Evolutionary conservation across 2,113 vertebrate species (phyloP), one percentile per base, ranked within the genome.

Genomic region (Litocranius walleri): DNA sequence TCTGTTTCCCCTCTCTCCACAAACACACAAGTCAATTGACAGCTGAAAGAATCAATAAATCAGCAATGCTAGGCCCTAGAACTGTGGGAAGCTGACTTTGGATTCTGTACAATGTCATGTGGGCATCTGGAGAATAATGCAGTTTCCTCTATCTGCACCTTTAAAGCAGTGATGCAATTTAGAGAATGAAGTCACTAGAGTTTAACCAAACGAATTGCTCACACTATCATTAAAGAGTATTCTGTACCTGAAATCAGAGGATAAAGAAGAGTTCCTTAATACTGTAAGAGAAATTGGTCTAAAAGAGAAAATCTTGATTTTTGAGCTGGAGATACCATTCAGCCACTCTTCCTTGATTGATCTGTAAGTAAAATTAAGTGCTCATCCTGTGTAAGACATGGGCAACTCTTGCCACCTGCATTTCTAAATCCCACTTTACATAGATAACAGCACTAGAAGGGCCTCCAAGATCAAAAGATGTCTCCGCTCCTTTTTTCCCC

Each of bases 351-450:
- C 88, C 64, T 45, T 10, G 27, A 45, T 5, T 82, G 54, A 17
- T 5, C 5, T 11, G 0, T 45, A 36, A 84, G 36, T 19, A 50
- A 36, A 48, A 48, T 62, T 12, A 45, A 78, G 17, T 19, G 21
- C 15, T 9, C 45, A 12, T 45, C 29, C 15, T 9, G 2, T 29
- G 48, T 29, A 29, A 13, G n/a, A 17, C 17, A 1, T 1, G 1
- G 77, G 43, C 8, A 45, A 50, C 29, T 43, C 23, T 56, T 5
- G 33, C 23, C n/a, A 36, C n/a, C 23, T 56, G 19, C 12, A 17
- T 25, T 52, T 88, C 52, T 45, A 52, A 64, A 62, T 25, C 19
- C n/a, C 5, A 23, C 19, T 36, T 2, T 14, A 7, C 56, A 33
- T 33, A 91, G 52, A 84, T 23, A 29, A 33, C 6, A 19, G 88